Evolutionary conservation across 2,113 vertebrate genomes (phyloP), one percentile per base, ranked within the genome.

Genomic region (Pyxicephalus adspersus): DNA sequence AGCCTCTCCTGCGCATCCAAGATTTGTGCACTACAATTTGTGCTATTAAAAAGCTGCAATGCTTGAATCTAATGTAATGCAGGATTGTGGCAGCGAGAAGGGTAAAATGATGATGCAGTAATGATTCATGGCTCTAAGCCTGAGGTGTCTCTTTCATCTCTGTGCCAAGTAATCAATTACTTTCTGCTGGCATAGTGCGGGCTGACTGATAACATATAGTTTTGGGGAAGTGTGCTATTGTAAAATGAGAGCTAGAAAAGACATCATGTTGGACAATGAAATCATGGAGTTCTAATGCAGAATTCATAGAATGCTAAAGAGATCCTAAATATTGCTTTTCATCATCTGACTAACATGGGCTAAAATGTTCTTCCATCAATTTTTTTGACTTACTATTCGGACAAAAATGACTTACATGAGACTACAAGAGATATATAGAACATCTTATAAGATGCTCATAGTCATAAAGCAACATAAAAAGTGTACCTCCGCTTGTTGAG

Each of bases 161-260:
- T 7, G 22, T 82, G 80, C 80, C 80, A 82, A 75, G 80, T 82
- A 74, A 82, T 82, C 80, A 82, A 82, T 82, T 82, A 64, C 71
- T 75, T 82, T 75, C 28, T 82, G 80, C 63, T 75, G 61, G 70
- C 63, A 82, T 75, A 74, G 71, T 75, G 22, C 61, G 75, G 71
- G 58, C 80, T 75, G 78, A 80, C 66, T 71, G 80, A 74, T 82
- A 82, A 57, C 29, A 54, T 26, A 58, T 61, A 74, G 28, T 82
- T 81, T 55, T 74, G n/a, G 70, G 65, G 71, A 64, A 64, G 61
- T 81, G 63, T 74, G 68, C 70, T 64, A 81, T 82, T 82, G 80
- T 75, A 65, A 52, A 82, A 82, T 82, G 75, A 82, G 72, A 75
- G n/a, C 45, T 65, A 22, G 60, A 63, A 54, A 65, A 54, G 45